Evolutionary conservation across 1,140 invertebrate species (phyloP), one percentile per base, ranked within the genome.

Genomic region (Stratiolaelaps scimitus): DNA sequence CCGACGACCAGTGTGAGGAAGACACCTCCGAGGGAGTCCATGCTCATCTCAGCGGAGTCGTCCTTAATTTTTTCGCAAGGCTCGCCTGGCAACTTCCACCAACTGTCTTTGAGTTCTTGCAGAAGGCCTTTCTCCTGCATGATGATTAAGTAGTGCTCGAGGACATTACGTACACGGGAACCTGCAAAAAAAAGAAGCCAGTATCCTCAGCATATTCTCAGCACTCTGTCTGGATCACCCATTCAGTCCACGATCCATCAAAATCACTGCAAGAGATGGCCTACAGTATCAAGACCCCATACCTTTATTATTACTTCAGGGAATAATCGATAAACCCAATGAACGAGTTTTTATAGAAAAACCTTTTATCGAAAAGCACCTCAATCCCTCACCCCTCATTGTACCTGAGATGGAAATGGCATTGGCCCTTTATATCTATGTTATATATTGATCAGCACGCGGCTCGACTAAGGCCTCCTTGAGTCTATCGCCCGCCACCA

Each of bases 1-100:
- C 76, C 77, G 19, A 72, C 73, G 23, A 78, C 70, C 7, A 79
- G 71, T 19, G 79, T 73, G 17, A 79, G 73, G 69, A 79, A 79
- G 7, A 79, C 75, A 15, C 78, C 78, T 15, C 76, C 75, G 44
- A 67, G 66, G 29, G 60, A 65, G 5, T 67, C 66, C 28, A 67
- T 60, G 23, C 26, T 60, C 66, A 67, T 67, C 56, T 67, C 60
- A 65, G 46, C 64, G 15, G 46, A 65, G 45, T 60, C 65, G 4
- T 67, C 60, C 26, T 76, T 1, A 77, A 71, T 40, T 74, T 72
- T 30, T 67, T 71, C 28, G 75, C 75, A 29, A 70, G 71, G 43
- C 69, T 70, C 28, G 71, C 74, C 28, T 44, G 72, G 46, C 71
- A 72, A 69, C 40, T 75, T 72, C 76, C 77, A 78, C 78, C 77